These are phyloP conservation scores for Ophthalmolycus amberensis DNA, from an alignment of 2,113 vertebrate genomes.

Conservation along the genomic window DNA sequence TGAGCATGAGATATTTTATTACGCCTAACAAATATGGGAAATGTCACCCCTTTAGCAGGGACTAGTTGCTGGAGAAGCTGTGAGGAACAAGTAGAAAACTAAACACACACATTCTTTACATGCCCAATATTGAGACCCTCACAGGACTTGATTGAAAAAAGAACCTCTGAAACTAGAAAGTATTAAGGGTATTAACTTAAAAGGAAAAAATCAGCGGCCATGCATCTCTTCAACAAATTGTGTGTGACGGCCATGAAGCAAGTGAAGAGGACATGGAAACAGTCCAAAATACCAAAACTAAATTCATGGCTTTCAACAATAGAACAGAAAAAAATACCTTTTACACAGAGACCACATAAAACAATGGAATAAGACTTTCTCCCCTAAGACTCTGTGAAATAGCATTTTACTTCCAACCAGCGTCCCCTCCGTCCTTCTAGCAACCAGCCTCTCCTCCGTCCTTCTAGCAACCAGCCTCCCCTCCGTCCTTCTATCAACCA, in stretches of 20 bases:
- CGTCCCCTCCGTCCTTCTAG: neutral
- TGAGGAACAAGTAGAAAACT: neutral
- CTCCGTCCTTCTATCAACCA: neutral
- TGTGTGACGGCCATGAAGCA: neutral
- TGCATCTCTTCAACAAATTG: neutral
- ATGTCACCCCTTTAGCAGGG: neutral
- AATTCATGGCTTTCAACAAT: neutral
- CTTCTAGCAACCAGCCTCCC: too few species aligned
- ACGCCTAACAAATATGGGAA: neutral
- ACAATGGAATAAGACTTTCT: neutral
- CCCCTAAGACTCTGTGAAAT: too few species aligned
- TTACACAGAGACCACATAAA: neutral
- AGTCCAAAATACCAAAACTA: neutral
- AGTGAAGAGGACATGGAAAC: neutral
- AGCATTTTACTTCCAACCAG: neutral
- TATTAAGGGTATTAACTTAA: neutral
- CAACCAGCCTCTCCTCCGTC: too few species aligned
- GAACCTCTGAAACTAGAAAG: neutral
- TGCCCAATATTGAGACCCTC: neutral
- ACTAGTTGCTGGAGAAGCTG: neutral
- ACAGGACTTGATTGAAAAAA: neutral
- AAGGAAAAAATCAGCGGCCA: neutral
- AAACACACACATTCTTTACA: neutral
- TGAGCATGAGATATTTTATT: neutral
- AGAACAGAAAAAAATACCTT: neutral